Percentiles rank a stretch among this genome's conserved stretches.
These are phyloP conservation scores for Malurus elegans DNA, from an alignment of 2,113 vertebrate genomes.

Conservation along the genomic window DNA sequence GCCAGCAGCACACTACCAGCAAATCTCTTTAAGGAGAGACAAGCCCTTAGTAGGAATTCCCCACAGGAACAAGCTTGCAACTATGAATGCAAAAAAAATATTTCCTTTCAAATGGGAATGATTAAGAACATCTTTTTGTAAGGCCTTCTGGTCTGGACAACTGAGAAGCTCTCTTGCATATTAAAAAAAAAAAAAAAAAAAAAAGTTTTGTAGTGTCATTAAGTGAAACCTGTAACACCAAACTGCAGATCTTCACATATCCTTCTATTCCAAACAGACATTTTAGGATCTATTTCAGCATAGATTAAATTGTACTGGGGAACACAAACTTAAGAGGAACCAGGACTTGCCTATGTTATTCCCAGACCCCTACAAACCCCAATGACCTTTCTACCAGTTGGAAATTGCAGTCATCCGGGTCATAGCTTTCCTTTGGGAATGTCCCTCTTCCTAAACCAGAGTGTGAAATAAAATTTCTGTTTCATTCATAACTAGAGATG, in stretches of 20 bases:
- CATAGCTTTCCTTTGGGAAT: background rate
- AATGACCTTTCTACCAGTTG: background rate
- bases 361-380: background rate
- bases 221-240: background rate
- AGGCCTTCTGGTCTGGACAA: background rate
- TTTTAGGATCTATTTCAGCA: background rate
- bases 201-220: background rate
- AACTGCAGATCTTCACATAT: background rate
- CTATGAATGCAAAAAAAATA: background rate
- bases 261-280: background rate
- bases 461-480: background rate
- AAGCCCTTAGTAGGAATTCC: slow-evolving; percentile 16
- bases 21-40: slow-evolving; percentile 12
- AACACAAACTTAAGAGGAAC: background rate
- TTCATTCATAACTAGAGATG: background rate
- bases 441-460: background rate
- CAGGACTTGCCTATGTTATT: background rate
- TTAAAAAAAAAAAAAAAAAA: background rate
- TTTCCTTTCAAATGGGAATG: background rate
- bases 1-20: slow-evolving; percentile 14
- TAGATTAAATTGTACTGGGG: fast-evolving
- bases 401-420: background rate
- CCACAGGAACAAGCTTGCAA: slow-evolving; percentile 9
- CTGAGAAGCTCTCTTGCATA: background rate
- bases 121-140: background rate